These are phyloP conservation scores for Sebastolobus altivelis DNA, from an alignment of 2,797 vertebrate species.

Conservation along the genomic window DNA sequence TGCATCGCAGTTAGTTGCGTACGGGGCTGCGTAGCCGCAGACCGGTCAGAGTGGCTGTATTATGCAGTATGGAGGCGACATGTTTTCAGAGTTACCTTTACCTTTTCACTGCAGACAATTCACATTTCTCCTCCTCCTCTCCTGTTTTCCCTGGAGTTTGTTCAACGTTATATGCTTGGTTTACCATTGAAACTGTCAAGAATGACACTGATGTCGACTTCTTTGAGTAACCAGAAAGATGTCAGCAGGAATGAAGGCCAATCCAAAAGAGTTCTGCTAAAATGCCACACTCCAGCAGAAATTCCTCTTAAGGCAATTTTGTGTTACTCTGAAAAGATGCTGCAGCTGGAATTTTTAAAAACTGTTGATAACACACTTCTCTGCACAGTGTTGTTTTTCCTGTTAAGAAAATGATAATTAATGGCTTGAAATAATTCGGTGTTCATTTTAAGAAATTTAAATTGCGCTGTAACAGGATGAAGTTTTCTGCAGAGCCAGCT, in stretches of 20 bases:
- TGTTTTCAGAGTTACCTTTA: slow-evolving; percentile 1
- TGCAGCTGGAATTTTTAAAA: slow-evolving; percentile 11
- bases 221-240: slow-evolving; percentile 19
- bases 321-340: slow-evolving; percentile 13
- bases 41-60: background rate
- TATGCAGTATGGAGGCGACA: background rate
- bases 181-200: slow-evolving; percentile 25
- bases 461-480: slow-evolving; percentile 10
- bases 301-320: slow-evolving; percentile 32
- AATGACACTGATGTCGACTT: background rate
- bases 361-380: slow-evolving; percentile 29
- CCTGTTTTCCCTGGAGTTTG: background rate
- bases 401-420: slow-evolving; percentile 38
- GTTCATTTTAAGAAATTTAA: slow-evolving; percentile 39
- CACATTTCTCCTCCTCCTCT: background rate
- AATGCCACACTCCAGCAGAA: slow-evolving; percentile 27
- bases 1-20: too few relatives aligned
- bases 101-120: background rate
- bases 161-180: slow-evolving; percentile 3
- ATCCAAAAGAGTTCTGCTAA: slow-evolving; percentile 12
- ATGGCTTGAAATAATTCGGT: slow-evolving; percentile 32
- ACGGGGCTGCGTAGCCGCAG: too few relatives aligned
- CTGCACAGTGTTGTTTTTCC: slow-evolving; percentile 23
- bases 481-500: slow-evolving; percentile 25
- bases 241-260: slow-evolving; percentile 25